Evolutionary conservation across 2,113 vertebrate genomes (phyloP).

Genomic region (Nannospalax galili): DNA sequence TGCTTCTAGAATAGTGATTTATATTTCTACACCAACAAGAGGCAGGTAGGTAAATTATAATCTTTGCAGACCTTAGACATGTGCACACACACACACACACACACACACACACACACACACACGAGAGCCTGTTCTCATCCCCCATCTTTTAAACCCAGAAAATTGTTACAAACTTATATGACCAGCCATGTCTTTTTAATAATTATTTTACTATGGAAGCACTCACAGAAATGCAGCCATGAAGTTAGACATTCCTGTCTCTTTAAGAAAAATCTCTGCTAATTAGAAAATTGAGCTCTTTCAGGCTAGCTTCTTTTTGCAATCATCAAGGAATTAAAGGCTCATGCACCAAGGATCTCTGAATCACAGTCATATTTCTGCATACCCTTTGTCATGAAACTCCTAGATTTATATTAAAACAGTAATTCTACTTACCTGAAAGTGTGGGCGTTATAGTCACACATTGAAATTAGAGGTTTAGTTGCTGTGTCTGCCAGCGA

Average conservation of each 20-base stretch:
- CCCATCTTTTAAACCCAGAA: neutral
- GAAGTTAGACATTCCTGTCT: neutral
- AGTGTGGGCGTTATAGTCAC: neutral
- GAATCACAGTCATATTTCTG: neutral
- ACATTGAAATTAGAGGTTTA: neutral
- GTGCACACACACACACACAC: neutral
- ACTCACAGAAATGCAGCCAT: neutral
- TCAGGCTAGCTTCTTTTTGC: neutral
- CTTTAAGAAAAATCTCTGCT: neutral
- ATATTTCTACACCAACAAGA: conserved; percentile 15
- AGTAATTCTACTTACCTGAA: neutral
- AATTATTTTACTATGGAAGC: neutral
- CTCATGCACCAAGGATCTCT: neutral
- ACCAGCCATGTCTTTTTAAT: neutral
- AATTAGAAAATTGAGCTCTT: neutral
- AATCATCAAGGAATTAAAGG: neutral
- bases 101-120: neutral
- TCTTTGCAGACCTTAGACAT: neutral
- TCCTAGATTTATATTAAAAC: neutral
- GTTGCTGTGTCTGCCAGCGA: neutral
- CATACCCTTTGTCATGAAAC: neutral
- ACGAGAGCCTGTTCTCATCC: neutral
- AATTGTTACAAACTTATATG: conserved; percentile 25
- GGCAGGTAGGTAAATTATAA: neutral
- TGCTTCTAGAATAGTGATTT: neutral